These are phyloP conservation scores for Mandrillus leucophaeus DNA, from an alignment of 2,113 vertebrate genomes.

Conservation along the genomic window DNA sequence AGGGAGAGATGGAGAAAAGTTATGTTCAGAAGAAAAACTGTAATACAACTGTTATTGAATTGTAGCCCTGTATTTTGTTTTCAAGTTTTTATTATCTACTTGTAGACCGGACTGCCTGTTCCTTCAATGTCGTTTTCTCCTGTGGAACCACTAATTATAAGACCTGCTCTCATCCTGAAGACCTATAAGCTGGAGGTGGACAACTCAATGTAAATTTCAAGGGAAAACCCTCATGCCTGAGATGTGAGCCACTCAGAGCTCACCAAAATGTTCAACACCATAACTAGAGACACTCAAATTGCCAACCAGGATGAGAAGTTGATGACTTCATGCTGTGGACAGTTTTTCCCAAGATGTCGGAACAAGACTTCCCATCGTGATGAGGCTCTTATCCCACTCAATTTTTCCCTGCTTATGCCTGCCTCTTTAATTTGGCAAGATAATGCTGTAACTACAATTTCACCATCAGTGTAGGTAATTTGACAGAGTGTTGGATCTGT, in stretches of 20 bases:
- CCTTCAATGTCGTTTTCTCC: background rate
- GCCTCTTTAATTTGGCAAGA: background rate
- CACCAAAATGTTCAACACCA: no score
- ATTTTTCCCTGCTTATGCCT: background rate
- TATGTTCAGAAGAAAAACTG: background rate
- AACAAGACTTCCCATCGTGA: background rate
- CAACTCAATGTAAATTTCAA: background rate
- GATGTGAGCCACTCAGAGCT: background rate
- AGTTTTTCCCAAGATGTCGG: background rate
- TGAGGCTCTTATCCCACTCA: background rate
- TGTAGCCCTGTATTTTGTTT: background rate
- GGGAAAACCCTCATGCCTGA: background rate
- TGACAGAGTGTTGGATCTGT: background rate
- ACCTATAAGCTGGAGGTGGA: background rate
- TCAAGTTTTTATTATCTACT: background rate
- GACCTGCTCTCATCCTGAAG: background rate
- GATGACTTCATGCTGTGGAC: background rate
- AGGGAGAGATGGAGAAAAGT: background rate
- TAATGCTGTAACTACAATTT: background rate
- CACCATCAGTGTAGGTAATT: background rate
- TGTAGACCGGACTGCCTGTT: background rate
- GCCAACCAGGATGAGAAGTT: background rate
- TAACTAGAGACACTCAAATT: background rate
- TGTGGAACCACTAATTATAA: background rate
- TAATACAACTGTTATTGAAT: background rate